Base-by-base conservation (phyloP, 2,113 vertebrate genomes). In the Boleophthalmus pectinirostris region DNA sequence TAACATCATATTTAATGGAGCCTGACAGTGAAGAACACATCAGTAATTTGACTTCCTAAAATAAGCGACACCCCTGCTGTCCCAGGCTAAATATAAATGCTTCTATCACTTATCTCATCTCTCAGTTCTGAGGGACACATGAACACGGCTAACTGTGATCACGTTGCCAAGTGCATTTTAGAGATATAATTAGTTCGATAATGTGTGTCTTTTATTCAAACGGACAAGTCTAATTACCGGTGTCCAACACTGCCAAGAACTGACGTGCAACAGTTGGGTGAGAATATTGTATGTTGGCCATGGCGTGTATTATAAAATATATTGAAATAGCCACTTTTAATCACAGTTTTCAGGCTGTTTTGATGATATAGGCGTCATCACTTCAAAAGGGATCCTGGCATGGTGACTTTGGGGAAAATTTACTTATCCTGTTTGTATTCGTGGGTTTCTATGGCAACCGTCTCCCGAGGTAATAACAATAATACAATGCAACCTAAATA, bases 121-220 rank as follows among this genome's bases (percentile, higher is more conserved):
- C 5, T 3, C 0, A 79, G 70, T 78, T 85, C 71, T 49, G 47
- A 82, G 81, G 61, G 75, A 80, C 24, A 57, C 71, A 75, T 78
- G 72, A 66, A 80, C 76, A 72, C 74, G 77, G 74, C 70, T 74
- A 47, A 73, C 73, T 82, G 63, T 77, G 80, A 84, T 80, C 68
- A 73, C 74, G 72, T 68, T 79, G 72, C 72, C 78, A 83, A 81
- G 63, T 87, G 80, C 76, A 82, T 88, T 87, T 87, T 74, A 78
- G 84, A 85, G 83, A 82, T 87, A 85, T 84, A 87, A 90, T 88
- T 84, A 85, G 72, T 72, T 35, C 67, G 81, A 85, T 85, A 78
- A 82, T 75, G 61, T 3, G n/a, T 1, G 46, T 77, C 53, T 70
- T 74, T 84, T 72, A 68, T 68, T 73, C 74, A 76, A 69, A 85